These are phyloP conservation scores for Neodontobutis hainanensis DNA, from an alignment of 2,113 vertebrate genomes.

Conservation along the genomic window DNA sequence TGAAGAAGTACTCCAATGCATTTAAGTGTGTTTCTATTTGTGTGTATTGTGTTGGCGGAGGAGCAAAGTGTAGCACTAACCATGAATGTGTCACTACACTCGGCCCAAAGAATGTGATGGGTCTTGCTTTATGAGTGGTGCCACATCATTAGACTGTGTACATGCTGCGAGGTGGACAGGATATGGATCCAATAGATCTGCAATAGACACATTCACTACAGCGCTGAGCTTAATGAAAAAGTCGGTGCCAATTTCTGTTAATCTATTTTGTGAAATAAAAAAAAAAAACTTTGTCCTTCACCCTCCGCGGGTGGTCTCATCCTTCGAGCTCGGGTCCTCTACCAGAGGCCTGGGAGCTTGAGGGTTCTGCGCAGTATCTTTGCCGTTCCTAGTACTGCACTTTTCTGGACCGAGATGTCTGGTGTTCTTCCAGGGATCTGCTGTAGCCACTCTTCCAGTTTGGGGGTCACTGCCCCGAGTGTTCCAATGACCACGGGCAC, in stretches of 20 bases:
- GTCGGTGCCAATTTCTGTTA: conserved; percentile 28
- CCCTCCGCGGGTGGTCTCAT: too few species aligned
- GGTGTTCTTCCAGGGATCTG: too few species aligned
- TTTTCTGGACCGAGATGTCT: too few species aligned
- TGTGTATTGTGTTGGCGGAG: conserved; percentile 13
- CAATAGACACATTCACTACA: conserved; percentile 25
- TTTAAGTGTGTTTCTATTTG: conserved; percentile 22
- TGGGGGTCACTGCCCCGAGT: too few species aligned
- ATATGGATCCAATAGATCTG: conserved; percentile 34
- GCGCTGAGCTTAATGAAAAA: conserved; percentile 40
- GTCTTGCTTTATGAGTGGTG: conserved; percentile 27
- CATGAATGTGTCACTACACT: conserved; percentile 13
- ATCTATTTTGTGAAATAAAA: neutral
- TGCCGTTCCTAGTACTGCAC: too few species aligned
- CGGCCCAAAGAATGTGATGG: neutral
- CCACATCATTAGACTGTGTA: conserved; percentile 46
- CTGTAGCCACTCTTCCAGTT: too few species aligned
- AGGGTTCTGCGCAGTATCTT: too few species aligned
- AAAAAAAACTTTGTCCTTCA: too few species aligned
- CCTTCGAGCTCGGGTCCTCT: too few species aligned
- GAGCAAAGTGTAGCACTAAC: conserved; percentile 19
- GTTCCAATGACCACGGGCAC: too few species aligned
- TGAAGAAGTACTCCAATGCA: conserved; percentile 38
- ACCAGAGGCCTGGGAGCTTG: too few species aligned
- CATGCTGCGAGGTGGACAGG: conserved; percentile 39